These are phyloP conservation scores for Prenolepis imparis DNA, from an alignment of 2,888 invertebrate genomes.

Conservation along the genomic window DNA sequence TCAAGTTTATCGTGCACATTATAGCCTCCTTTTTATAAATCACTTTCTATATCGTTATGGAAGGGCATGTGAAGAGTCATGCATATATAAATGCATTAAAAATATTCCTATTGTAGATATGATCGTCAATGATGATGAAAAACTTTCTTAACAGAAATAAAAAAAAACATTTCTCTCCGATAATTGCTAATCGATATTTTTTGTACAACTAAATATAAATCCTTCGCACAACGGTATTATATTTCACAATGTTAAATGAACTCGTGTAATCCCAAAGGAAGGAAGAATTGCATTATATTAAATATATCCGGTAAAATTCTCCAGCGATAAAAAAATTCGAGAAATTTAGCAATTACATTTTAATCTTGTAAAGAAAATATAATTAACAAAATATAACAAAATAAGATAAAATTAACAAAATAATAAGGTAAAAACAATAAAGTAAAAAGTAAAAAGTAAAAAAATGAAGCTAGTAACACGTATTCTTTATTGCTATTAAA, in stretches of 20 bases:
- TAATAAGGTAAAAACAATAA: background rate
- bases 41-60: background rate
- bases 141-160: constrained; percentile 36
- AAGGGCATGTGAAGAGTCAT: constrained; percentile 23
- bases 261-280: constrained; percentile 18
- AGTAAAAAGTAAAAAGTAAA: background rate
- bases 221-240: constrained; percentile 7
- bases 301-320: background rate
- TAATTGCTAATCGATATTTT: constrained; percentile 19
- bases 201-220: constrained; percentile 14
- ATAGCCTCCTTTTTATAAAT: constrained; percentile 32
- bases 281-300: background rate
- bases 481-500: background rate
- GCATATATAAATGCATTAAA: constrained; percentile 31
- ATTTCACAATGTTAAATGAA: constrained; percentile 24
- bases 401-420: background rate
- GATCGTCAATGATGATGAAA: constrained; percentile 35
- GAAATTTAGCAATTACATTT: constrained; percentile 23
- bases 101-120: constrained; percentile 19
- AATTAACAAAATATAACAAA: background rate
- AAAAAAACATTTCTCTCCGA: constrained; percentile 12
- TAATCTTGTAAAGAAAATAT: background rate
- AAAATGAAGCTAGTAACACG: background rate
- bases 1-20: constrained; percentile 43
- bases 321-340: constrained; percentile 26